A percentile compares a stretch with the other conserved stretches of the same genome.
phyloP scores from a whole-genome alignment of 2,888 invertebrate species.

The Dascillus cervinus region DNA sequence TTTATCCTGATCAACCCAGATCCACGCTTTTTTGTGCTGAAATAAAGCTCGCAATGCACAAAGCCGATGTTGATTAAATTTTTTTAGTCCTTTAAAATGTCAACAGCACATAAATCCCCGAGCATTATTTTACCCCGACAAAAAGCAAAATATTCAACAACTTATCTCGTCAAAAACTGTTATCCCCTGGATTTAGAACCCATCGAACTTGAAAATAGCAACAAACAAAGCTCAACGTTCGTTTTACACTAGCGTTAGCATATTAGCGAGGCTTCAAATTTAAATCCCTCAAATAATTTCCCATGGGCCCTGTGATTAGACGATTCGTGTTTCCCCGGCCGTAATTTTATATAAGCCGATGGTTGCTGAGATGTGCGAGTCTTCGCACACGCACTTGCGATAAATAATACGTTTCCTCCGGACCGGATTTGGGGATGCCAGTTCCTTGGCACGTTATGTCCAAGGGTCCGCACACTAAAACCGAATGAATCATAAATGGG shows the following conservation, averaged over 20 bases:
- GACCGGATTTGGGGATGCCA: no score
- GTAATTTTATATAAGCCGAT: slow-evolving; percentile 20
- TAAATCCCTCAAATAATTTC: slow-evolving; percentile 26
- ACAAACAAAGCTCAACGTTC: slow-evolving; percentile 18
- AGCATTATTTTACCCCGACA: no score
- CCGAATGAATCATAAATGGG: no score
- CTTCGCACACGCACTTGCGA: slow-evolving; percentile 12
- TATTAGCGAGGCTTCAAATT: slow-evolving; percentile 23
- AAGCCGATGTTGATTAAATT: no score
- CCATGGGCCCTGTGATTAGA: slow-evolving; percentile 23
- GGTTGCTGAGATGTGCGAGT: slow-evolving; percentile 13
- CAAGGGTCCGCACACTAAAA: no score
- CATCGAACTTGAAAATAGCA: slow-evolving; percentile 22
- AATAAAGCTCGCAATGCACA: no score
- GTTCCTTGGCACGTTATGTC: no score
- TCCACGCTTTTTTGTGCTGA: no score
- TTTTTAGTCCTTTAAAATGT: no score
- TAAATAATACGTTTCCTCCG: slow-evolving; percentile 10
- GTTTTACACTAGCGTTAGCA: slow-evolving; percentile 24
- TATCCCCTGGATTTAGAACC: slow-evolving; percentile 20
- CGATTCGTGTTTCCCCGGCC: slow-evolving; percentile 21
- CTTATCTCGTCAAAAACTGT: slow-evolving; percentile 18
- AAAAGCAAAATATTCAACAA: slow-evolving; percentile 10
- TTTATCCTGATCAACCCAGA: no score
- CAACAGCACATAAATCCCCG: no score